Evolutionary conservation across 2,888 invertebrate genomes (phyloP).

Genomic region (Drosophila sordidula): DNA sequence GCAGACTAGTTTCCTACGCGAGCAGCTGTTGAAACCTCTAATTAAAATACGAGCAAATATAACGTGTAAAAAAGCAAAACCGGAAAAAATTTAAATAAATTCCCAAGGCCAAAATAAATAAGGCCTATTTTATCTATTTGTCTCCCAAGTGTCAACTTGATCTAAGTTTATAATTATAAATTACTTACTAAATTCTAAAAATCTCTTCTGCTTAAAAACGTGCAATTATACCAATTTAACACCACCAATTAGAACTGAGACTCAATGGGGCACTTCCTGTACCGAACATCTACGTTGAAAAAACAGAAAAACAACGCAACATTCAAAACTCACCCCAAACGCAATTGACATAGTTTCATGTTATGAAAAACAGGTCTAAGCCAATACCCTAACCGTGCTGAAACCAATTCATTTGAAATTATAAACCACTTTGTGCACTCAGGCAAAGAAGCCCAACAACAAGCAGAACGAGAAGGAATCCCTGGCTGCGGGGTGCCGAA

Average conservation of each 20-base stretch:
- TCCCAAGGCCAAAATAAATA: too few relatives aligned
- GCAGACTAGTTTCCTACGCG: too few relatives aligned
- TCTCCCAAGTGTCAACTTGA: conserved; percentile 13
- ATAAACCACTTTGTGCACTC: conserved; percentile 37
- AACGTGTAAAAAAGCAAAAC: too few relatives aligned
- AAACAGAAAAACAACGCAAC: conserved; percentile 15
- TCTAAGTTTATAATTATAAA: background rate
- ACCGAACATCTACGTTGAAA: background rate
- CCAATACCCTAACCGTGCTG: background rate
- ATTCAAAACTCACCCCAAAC: conserved; percentile 44
- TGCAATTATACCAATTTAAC: conserved; percentile 17
- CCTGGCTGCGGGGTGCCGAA: background rate
- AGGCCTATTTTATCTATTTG: background rate
- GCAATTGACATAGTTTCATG: conserved; percentile 35
- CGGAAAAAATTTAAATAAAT: too few relatives aligned
- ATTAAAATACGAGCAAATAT: too few relatives aligned
- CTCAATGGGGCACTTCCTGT: conserved; percentile 45
- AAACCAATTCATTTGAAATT: conserved; percentile 37
- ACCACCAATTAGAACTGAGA: conserved; percentile 30
- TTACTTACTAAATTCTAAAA: background rate
- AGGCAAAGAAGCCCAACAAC: conserved; percentile 35
- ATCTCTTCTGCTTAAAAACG: background rate
- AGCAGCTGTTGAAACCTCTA: too few relatives aligned
- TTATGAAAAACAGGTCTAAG: conserved; percentile 14
- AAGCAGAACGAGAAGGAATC: conserved; percentile 7